Percentiles rank a stretch among this genome's conserved stretches.
Conservation (phyloP, 2,113 vertebrate species). For the Speoplatyrhinus poulsoni region DNA sequence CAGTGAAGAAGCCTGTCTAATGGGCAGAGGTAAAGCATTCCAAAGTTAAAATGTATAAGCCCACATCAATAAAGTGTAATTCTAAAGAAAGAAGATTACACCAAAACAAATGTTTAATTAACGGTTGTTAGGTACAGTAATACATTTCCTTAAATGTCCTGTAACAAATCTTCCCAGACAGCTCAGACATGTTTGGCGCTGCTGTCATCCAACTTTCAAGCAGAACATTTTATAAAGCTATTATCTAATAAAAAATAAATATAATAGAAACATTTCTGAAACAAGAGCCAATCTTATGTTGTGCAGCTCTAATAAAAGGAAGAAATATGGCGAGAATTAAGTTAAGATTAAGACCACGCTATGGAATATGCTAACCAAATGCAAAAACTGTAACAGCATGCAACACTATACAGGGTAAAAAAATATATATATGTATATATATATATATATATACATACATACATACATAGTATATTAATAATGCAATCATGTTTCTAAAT, state of each 20-base stretch:
- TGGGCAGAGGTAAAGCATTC: too few relatives aligned
- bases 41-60: conserved; percentile 6
- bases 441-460: too few relatives aligned
- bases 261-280: neutral
- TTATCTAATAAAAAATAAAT: neutral
- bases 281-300: neutral
- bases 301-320: neutral
- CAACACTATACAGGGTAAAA: neutral
- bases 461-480: neutral
- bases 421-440: neutral
- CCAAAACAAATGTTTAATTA: too few relatives aligned
- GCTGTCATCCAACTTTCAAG: neutral
- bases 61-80: conserved; percentile 11
- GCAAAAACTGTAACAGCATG: neutral
- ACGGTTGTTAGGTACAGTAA: too few relatives aligned
- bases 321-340: neutral
- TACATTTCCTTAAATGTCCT: too few relatives aligned
- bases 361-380: too few relatives aligned
- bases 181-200: too few relatives aligned
- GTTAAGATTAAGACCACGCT: too few relatives aligned
- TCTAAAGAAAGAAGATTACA: neutral
- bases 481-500: neutral
- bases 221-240: neutral
- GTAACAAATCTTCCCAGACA: too few relatives aligned
- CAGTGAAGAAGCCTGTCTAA: too few relatives aligned